Evolutionary conservation across 2,113 vertebrate genomes (phyloP), one percentile per base, ranked within the genome.

Genomic region (Marcusenius ussheri): DNA sequence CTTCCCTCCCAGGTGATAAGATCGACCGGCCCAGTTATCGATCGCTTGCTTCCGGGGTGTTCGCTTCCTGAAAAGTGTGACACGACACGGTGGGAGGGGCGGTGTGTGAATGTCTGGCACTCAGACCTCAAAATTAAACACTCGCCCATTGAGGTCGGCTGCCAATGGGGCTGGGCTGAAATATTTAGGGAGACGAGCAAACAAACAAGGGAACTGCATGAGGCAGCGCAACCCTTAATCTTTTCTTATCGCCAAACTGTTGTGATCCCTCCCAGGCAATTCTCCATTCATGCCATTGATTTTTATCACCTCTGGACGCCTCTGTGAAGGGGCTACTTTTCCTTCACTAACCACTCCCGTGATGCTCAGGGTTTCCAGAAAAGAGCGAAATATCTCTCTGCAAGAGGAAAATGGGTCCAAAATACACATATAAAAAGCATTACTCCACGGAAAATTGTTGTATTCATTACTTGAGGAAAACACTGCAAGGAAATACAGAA

Each of bases 61-160:
- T 95, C 96, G 95, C 96, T 97, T 97, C 96, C 96, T 96, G 95
- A 95, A 96, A 96, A 94, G 89, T 95, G 94, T 95, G 95, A 97
- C 95, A 95, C 80, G 92, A 95, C 93, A 93, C 93, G 92, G 51
- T 91, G n/a, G 85, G 91, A 95, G 95, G 95, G 95, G 74, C 6
- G 0, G 74, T 95, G 95, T 93, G 94, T 19, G 17, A 95, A 93
- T 94, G 95, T 95, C 94, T 92, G 95, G 93, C 93, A 92, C 92
- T 91, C 91, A 89, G 93, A 92, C 94, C 93, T 94, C 94, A 92
- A 94, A 95, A 94, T 93, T 92, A 95, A 95, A 95, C 89, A 93
- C 93, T 92, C 15, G 56, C 93, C 93, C 94, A 90, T 95, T 92
- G 95, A 95, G 93, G 46, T 94, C n/a, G 91, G 91, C 93, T 91